Percentiles rank a stretch among this genome's conserved stretches.
These are phyloP conservation scores for Lingula anatina DNA, from an alignment of 2,888 invertebrate species.

Conservation along the genomic window DNA sequence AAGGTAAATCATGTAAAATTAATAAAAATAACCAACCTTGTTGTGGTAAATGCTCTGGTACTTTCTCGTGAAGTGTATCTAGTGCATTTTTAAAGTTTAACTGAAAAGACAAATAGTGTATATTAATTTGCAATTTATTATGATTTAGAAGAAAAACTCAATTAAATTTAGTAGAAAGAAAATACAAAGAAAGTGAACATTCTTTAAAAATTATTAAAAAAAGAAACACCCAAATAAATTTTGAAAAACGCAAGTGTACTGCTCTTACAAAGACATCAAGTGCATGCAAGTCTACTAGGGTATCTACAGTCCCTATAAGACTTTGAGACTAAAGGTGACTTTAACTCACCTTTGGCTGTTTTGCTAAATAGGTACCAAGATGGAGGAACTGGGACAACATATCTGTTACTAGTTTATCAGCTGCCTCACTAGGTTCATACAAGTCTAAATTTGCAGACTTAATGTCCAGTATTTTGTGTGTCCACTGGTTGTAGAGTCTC, in stretches of 20 bases:
- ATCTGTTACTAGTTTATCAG: constrained; percentile 38
- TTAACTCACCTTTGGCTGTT: constrained; percentile 38
- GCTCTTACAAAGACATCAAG: no score
- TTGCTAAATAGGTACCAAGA: constrained; percentile 36
- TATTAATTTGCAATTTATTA: no score
- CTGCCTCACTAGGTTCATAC: constrained; percentile 36
- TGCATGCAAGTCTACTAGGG: no score
- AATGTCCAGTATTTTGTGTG: constrained; percentile 40
- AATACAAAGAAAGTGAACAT: no score
- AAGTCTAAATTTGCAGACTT: constrained; percentile 40
- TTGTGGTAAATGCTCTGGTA: constrained; percentile 44
- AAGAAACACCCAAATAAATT: no score
- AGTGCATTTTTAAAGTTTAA: constrained; percentile 33
- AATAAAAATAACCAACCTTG: constrained; percentile 29
- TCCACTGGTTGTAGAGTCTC: constrained; percentile 41
- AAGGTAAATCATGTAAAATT: background rate
- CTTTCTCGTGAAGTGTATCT: constrained; percentile 42
- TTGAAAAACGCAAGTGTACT: no score
- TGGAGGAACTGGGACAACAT: constrained; percentile 40
- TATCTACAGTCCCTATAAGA: no score
- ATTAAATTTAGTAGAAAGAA: no score
- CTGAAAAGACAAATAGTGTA: no score
- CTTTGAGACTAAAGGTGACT: no score
- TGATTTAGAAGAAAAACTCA: no score
- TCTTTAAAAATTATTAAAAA: no score